Conservation (phyloP, 2,888 invertebrate genomes). For the Dolichopus griseipennis region DNA sequence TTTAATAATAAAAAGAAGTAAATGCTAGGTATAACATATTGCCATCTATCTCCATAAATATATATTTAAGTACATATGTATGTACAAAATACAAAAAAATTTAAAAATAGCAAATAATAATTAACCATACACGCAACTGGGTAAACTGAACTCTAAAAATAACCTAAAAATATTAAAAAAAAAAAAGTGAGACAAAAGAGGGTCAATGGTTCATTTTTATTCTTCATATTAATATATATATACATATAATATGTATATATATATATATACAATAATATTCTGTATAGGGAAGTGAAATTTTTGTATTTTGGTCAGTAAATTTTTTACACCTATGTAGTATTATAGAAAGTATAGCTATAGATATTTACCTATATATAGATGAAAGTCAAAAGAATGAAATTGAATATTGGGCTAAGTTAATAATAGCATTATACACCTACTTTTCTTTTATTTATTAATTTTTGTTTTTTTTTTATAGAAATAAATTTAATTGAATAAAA, state of each 20-base stretch:
- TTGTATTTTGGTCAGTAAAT: background rate
- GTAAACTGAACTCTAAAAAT: background rate
- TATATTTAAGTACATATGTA: no score
- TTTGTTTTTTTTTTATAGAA: background rate
- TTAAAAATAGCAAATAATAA: no score
- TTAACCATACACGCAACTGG: background rate
- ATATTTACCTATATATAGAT: no score
- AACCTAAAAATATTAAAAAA: background rate
- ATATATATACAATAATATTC: background rate
- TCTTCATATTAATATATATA: no score
- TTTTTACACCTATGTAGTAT: background rate
- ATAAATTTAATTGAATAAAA: background rate
- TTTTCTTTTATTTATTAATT: background rate
- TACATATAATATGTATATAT: no score
- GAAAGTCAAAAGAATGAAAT: no score
- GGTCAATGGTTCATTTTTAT: background rate
- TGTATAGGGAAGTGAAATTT: background rate
- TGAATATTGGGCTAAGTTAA: background rate
- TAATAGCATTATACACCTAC: background rate
- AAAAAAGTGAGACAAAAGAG: slow-evolving; percentile 2
- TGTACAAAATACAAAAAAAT: no score
- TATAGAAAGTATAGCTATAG: no score
- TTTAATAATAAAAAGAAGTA: no score
- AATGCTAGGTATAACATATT: no score
- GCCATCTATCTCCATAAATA: no score